Evolutionary conservation across 2,888 invertebrate genomes (phyloP), one percentile per base, ranked within the genome.

Genomic region (Globia sparganii): DNA sequence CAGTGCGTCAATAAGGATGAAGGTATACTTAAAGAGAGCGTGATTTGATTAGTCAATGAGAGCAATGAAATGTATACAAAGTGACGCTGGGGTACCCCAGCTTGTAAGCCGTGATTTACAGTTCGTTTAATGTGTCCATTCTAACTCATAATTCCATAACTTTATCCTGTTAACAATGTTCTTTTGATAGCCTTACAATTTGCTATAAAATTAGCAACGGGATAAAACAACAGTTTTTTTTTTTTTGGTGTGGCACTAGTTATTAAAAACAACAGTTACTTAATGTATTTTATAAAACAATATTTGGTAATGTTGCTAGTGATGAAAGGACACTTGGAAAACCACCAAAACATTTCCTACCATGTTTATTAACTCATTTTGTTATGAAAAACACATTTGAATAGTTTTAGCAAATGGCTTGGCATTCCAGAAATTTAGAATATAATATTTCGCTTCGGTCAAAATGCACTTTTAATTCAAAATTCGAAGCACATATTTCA

Each of bases 31-130:
- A 79, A 74, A 71, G 59, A 87, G 75, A 71, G 43, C 77, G 73
- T 85, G 84, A 78, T 78, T 84, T 81, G 73, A 81, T 80, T 85
- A 72, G 62, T 77, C 73, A 85, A 72, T 83, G 72, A 72, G 75
- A 62, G 80, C 72, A 78, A 80, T 78, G 37, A 80, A 77, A 86
- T 73, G 66, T 74, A 84, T 74, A 79, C 72, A 78, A 77, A 61
- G 72, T 76, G 81, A 84, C 66, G 31, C 49, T 21, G 31, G 66
- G 69, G 53, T 75, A 56, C 11, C 37, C 65, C 13, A 28, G 76
- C 68, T 68, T 65, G 65, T 69, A 61, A 43, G 28, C 56, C 68
- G 18, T 75, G 67, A 72, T 81, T 77, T 66, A 86, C 68, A 79
- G 67, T 67, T 74, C 65, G 25, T 40, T 73, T 61, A 72, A 40